These are phyloP conservation scores for Pygmarrhopalites habei DNA, from an alignment of 1,140 invertebrate species.

Conservation along the genomic window DNA sequence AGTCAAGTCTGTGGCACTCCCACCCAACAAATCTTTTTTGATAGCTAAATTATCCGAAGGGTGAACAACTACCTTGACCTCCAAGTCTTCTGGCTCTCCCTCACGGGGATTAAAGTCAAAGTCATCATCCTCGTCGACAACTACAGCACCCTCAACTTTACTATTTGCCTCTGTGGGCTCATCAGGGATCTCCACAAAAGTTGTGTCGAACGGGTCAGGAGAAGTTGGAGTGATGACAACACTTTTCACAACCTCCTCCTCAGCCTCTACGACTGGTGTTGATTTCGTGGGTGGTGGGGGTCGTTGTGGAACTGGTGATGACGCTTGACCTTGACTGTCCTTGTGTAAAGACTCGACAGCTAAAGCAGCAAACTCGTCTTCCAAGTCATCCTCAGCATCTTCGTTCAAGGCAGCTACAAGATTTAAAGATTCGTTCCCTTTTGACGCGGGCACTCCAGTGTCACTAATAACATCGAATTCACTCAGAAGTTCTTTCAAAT, in stretches of 20 bases:
- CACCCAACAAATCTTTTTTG: slow-evolving; percentile 57
- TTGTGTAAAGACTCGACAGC: slow-evolving; percentile 62
- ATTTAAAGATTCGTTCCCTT: not conserved
- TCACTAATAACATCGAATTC: slow-evolving; percentile 49
- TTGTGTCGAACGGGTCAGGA: slow-evolving; percentile 76
- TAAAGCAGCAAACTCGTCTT: slow-evolving; percentile 65
- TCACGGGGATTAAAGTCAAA: slow-evolving; percentile 60
- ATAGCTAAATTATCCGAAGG: not conserved
- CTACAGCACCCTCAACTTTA: slow-evolving; percentile 16
- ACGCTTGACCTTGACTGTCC: slow-evolving; percentile 51
- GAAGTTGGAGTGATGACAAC: no score
- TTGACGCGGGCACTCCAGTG: slow-evolving; percentile 4
- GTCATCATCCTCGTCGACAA: slow-evolving; percentile 51
- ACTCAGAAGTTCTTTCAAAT: slow-evolving; percentile 43
- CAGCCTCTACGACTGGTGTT: slow-evolving; percentile 21
- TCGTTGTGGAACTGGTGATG: not conserved
- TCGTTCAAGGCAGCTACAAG: not conserved
- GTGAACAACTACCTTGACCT: not conserved
- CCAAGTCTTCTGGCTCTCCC: slow-evolving; percentile 48
- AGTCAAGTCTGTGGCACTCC: slow-evolving; percentile 65
- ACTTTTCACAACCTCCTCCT: not conserved
- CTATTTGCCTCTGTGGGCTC: slow-evolving; percentile 45
- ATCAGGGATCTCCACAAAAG: slow-evolving; percentile 68
- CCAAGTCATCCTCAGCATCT: slow-evolving; percentile 48
- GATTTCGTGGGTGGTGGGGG: slow-evolving; percentile 22